Evolutionary conservation across 2,797 vertebrate species (phyloP), one percentile per base, ranked within the genome.

Genomic region (Melopsittacus undulatus): DNA sequence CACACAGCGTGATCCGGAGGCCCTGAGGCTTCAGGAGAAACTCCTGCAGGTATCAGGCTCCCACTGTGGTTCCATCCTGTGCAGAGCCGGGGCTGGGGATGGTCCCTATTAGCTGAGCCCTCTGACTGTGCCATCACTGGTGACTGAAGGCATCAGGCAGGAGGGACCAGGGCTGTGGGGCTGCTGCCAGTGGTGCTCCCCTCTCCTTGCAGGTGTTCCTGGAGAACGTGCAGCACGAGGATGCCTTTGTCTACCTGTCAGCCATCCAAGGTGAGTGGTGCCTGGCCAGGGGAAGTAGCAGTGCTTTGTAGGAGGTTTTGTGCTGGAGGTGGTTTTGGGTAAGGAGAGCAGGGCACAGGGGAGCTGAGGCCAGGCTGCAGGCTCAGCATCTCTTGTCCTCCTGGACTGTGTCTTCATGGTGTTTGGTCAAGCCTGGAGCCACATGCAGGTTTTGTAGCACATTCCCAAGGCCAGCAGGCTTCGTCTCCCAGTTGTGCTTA

Each of bases 211-310:
- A 99, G 99, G 97, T 99, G 80, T 99, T 99, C 95, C 96, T 99
- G 91, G 99, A 99, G 96, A 99, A 99, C 49, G 14, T 99, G 97
- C 98, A 99, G 76, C 98, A 99, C 0, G 98, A 99, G 61, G 99
- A 99, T 10, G 97, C 99, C 13, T 99, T 99, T 61, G 96, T 99
- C 66, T 99, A 99, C 97, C 98, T 99, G 82, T 57, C 56, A 24
- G 56, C 56, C 22, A 57, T 57, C 23, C 56, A 57, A 34, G 54
- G 54, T 57, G n/a, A 34, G 54, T 34, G 54, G 9, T 57, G 21
- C 14, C 21, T 34, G 54, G 7, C 42, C 0, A 0, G 29, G 34
- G 4, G 0, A 0, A 59, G 52, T 10, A 22, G 57, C 3, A 5
- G 40, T 6, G 4, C 70, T 81, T 78, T 4, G 0, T 5, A 26